Conservation (phyloP, 2,113 vertebrate genomes). For the Calyptommatus sinebrachiatus region DNA sequence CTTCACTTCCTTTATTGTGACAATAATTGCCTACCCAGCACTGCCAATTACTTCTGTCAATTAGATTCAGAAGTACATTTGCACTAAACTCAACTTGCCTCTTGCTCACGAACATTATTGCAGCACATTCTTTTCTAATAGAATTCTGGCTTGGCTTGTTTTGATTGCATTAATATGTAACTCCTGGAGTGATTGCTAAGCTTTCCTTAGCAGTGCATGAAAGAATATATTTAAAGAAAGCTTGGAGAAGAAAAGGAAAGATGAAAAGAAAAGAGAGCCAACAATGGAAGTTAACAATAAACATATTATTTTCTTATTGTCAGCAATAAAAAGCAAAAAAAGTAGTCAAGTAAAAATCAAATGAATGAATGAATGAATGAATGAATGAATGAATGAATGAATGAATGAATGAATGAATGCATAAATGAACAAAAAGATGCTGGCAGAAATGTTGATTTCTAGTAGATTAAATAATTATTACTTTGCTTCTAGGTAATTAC, state of each 20-base stretch:
- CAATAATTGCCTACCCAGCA: constrained; percentile 20
- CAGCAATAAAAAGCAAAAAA: neutral
- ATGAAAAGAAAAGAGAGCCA: too few species aligned
- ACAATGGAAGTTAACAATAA: neutral
- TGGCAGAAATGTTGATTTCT: neutral
- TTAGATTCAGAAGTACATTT: constrained; percentile 38
- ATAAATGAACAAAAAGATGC: neutral
- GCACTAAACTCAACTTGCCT: constrained; percentile 3
- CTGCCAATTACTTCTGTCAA: constrained; percentile 23
- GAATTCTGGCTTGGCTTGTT: constrained; percentile 20
- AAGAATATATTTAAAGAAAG: neutral
- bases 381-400: too few species aligned
- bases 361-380: too few species aligned
- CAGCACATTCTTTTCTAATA: constrained; percentile 13
- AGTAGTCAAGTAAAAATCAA: neutral
- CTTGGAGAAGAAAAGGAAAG: neutral
- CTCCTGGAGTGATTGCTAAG: neutral
- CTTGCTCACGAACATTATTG: constrained; percentile 5
- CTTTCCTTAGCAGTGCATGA: neutral
- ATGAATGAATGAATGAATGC: too few species aligned
- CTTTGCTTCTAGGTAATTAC: neutral
- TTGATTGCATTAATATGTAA: neutral
- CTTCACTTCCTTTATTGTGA: constrained; percentile 17
- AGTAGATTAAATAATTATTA: neutral
- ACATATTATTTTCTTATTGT: neutral